Base-by-base conservation (phyloP, 2,797 vertebrate species). In the Dipus sagitta region DNA sequence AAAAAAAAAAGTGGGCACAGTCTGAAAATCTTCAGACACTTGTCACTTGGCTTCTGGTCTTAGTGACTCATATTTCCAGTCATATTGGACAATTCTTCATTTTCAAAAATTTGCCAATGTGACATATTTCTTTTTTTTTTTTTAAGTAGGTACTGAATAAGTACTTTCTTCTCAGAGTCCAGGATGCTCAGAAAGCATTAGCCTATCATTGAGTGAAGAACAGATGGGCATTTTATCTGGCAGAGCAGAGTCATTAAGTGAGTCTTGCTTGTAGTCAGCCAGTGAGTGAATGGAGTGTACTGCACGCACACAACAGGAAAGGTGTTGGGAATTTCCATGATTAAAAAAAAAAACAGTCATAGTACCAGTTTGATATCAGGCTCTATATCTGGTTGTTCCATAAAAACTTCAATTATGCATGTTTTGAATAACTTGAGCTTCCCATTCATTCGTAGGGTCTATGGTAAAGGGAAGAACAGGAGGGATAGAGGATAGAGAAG, bases 61-160 rank as follows among this genome's bases (percentile, higher is more conserved):
- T 81, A 90, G 67, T 94, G 92, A 91, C 83, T 96, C 91, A 90
- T 84, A 78, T 85, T 95, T 95, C 62, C 71, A 91, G 93, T 95
- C 89, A 86, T 90, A 38, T 92, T 92, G 86, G 60, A 94, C 72
- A 60, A 72, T 93, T 94, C 42, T 77, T 95, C 58, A 84, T 90
- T 95, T 94, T 74, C 23, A 94, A 85, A 76, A 93, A 80, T 68
- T 91, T 86, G 32, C 77, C 68, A 92, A n/a, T 85, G 32, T 67
- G 78, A 75, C 58, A n/a, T 68, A 58, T 83, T 92, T 95, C 79
- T 90, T 94, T 86, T 30, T n/a, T 13, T 13, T 62, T n/a, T 54
- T 58, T 94, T 34, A 14, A 15, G 30, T 90, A 76, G 77, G 20
- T 95, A 78, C 58, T 95, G 86, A 96, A 83, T 93, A 86, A 95